These are phyloP conservation scores for Reticulitermes lucifugus DNA, from an alignment of 2,888 invertebrate genomes.

Conservation along the genomic window DNA sequence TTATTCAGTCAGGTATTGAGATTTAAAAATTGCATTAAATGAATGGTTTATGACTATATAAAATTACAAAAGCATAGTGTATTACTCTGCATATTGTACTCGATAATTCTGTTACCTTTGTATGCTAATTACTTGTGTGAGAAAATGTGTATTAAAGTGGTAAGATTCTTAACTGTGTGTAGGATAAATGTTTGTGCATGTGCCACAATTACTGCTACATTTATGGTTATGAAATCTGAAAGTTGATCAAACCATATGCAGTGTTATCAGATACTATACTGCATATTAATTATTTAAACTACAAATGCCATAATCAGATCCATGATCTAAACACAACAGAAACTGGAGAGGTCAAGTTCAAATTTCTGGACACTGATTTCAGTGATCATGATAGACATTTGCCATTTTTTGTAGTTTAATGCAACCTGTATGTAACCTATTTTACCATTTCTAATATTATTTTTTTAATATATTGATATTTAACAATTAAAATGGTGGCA, in stretches of 20 bases:
- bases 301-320: neutral
- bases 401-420: neutral
- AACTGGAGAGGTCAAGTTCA: neutral
- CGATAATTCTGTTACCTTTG: too few species aligned
- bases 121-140: neutral
- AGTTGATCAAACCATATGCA: slow-evolving; percentile 12
- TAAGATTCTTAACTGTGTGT: neutral
- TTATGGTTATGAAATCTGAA: slow-evolving; percentile 19
- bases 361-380: neutral
- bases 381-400: neutral
- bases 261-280: neutral
- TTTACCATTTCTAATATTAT: neutral
- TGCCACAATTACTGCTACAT: slow-evolving; percentile 2
- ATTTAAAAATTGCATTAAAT: neutral
- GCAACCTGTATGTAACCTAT: neutral
- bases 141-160: slow-evolving; percentile 18
- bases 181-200: slow-evolving; percentile 30
- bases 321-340: neutral
- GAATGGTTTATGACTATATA: neutral
- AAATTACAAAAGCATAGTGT: neutral
- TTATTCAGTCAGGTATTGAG: too few species aligned
- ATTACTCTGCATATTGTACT: neutral
- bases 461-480: neutral
- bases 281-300: slow-evolving; percentile 9
- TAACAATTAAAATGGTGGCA: neutral